A percentile compares a stretch with the other conserved stretches of the same genome.
phyloP scores from a whole-genome alignment of 2,888 invertebrate genomes.

The Mellilla xanthometata region DNA sequence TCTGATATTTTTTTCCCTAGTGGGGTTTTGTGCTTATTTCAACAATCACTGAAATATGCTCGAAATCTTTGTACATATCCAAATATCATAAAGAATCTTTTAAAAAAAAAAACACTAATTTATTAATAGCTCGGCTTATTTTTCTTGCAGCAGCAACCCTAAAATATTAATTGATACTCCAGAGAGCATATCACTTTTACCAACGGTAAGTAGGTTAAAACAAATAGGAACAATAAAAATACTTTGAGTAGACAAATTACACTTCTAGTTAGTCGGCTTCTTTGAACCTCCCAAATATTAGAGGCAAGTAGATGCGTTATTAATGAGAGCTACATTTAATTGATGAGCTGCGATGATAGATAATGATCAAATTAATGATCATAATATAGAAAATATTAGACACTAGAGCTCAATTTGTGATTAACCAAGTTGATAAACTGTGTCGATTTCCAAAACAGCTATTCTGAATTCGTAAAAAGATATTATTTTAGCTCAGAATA shows the following conservation, averaged over 20 bases:
- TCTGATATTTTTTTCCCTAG: too few relatives aligned
- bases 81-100: too few relatives aligned
- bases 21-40: too few relatives aligned
- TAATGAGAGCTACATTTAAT: slow-evolving; percentile 15
- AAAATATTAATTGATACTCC: slow-evolving; percentile 4
- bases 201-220: slow-evolving; percentile 16
- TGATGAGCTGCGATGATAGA: slow-evolving; percentile 12
- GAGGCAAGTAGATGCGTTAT: slow-evolving; percentile 1
- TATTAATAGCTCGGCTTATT: too few relatives aligned
- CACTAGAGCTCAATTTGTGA: slow-evolving; percentile 2
- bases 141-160: too few relatives aligned
- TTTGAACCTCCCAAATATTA: slow-evolving; percentile 3
- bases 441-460: slow-evolving; percentile 7
- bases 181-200: slow-evolving; percentile 8
- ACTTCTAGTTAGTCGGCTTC: slow-evolving; percentile 14
- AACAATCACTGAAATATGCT: too few relatives aligned
- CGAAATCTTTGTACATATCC: too few relatives aligned
- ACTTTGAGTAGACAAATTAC: slow-evolving; percentile 15
- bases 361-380: slow-evolving; percentile 18
- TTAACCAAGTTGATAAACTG: slow-evolving; percentile 3
- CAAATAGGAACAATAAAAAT: slow-evolving; percentile 16
- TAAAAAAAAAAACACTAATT: too few relatives aligned
- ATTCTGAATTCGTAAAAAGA: too few relatives aligned
- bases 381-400: slow-evolving; percentile 6
- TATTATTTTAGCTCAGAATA: too few relatives aligned